Conservation (phyloP, 2,888 invertebrate species). For the Drosophila nr. medialis region DNA sequence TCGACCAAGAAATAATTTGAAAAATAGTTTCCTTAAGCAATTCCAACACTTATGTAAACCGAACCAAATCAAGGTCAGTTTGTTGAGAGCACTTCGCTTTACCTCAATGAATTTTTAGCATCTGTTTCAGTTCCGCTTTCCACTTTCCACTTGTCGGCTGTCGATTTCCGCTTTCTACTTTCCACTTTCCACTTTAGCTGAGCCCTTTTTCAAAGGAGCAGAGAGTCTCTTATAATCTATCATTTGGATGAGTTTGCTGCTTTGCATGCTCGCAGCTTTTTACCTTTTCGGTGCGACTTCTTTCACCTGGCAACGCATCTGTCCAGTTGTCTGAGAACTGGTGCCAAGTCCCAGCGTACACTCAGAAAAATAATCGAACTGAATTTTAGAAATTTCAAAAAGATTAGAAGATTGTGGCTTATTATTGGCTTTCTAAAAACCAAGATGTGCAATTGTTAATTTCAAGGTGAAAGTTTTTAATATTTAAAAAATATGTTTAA, state of each 20-base stretch:
- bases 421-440: neutral
- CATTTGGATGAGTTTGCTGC: conserved; percentile 22
- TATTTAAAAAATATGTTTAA: neutral
- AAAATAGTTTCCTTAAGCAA: neutral
- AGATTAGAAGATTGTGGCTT: no score
- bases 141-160: conserved; percentile 1
- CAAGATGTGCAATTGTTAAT: neutral
- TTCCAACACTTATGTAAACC: conserved; percentile 34
- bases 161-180: conserved; percentile 3
- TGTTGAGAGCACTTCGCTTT: conserved; percentile 29
- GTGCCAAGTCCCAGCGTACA: conserved; percentile 2
- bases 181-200: conserved; percentile 3
- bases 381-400: no score
- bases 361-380: neutral
- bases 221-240: conserved; percentile 43
- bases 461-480: no score
- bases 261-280: conserved; percentile 24
- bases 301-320: conserved; percentile 31
- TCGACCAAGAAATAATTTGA: neutral
- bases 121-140: conserved; percentile 22
- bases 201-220: conserved; percentile 10
- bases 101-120: conserved; percentile 34
- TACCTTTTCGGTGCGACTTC: conserved; percentile 24
- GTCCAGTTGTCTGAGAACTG: conserved; percentile 26
- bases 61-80: conserved; percentile 29